Evolutionary conservation across 2,797 vertebrate genomes (phyloP), one percentile per base, ranked within the genome.

Genomic region (Lates japonicus): DNA sequence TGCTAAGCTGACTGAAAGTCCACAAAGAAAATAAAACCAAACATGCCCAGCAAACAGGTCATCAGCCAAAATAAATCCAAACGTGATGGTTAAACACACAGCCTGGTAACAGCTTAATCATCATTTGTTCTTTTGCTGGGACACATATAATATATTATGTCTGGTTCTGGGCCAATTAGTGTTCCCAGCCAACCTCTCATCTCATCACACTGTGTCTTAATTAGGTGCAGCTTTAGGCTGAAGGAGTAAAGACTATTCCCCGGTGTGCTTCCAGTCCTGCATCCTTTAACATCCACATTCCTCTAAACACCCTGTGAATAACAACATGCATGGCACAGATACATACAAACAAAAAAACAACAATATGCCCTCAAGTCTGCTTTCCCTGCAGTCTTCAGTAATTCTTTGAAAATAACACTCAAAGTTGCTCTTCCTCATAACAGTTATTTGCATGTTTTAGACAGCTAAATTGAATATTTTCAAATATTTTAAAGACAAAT

Each of bases 191-290:
- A 78, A 76, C 58, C 74, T 81, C 78, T 61, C 65, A 48, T 78
- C 84, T 84, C 76, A 72, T 80, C 80, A 72, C 83, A 74, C 58
- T 44, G 49, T 39, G 77, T 86, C 89, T 93, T 90, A 93, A 93
- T 94, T 89, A 91, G 77, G 66, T 51, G 64, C 39, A 12, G 70
- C 87, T 84, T 83, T 44, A 72, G 81, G 83, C 60, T 76, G 83
- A 63, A 48, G 54, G 71, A 76, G 80, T 25, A 61, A 70, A 44
- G 80, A 87, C 65, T 51, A 82, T 78, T 78, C 81, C 78, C 87
- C n/a, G 5, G 74, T 80, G 84, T 76, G 20, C 63, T 41, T 42
- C 46, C 17, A 7, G 52, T 61, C 64, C 59, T 22, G 12, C 74
- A 85, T 81, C 68, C 61, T 81, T 51, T 52, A 51, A 59, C 68